phyloP scores from a whole-genome alignment of 2,888 invertebrate species.

The Chelonus formosanus region DNA sequence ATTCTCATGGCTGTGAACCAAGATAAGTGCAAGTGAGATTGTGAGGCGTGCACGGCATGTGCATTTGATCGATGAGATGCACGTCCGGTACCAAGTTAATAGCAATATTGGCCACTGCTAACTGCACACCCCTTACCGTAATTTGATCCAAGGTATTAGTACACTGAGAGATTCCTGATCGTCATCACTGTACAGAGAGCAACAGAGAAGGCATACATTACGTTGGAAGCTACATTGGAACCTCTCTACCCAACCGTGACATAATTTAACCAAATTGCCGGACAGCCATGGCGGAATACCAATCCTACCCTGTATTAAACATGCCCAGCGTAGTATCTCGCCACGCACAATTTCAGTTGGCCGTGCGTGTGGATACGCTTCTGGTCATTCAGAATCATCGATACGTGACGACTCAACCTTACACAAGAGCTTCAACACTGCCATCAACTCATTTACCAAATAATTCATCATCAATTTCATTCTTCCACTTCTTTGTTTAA shows the following conservation, averaged over 20 bases:
- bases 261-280: constrained; percentile 46
- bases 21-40: constrained; percentile 8
- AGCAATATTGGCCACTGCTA: constrained; percentile 54
- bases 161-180: constrained; percentile 40
- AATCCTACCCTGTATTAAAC: constrained; percentile 41
- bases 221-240: constrained; percentile 10
- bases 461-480: no score
- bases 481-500: no score
- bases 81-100: constrained; percentile 47
- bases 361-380: constrained; percentile 37
- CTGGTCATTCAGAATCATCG: constrained; percentile 30
- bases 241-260: constrained; percentile 35
- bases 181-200: constrained; percentile 19
- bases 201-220: background rate
- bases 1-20: no score
- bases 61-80: constrained; percentile 40
- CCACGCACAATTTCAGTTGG: constrained; percentile 44
- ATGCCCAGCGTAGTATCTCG: constrained; percentile 39
- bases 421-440: no score
- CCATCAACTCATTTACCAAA: no score
- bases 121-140: constrained; percentile 43
- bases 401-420: constrained; percentile 36
- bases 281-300: constrained; percentile 43
- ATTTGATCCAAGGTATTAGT: constrained; percentile 42
- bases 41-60: constrained; percentile 25